Base-by-base conservation (phyloP, 2,888 invertebrate species). In the Dolichopus griseipennis region DNA sequence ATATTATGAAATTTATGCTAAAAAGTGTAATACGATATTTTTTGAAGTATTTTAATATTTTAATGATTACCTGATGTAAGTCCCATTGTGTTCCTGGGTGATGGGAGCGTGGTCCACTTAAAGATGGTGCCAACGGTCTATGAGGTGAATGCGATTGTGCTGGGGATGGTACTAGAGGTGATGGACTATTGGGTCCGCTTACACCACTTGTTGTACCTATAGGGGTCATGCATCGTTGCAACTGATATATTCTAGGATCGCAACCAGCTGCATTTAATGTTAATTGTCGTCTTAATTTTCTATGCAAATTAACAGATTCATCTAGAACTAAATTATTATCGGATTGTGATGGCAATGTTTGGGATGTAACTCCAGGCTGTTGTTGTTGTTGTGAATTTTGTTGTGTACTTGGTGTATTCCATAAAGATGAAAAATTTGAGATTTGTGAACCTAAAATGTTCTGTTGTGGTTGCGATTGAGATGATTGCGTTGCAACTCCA, bases 281-380 rank as follows among this genome's bases (percentile, higher is more conserved):
- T 65, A 92, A 82, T 77, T 93, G 92, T 7, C 93, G 84, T 72
- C 89, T 90, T 43, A 94, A 83, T 79, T 92, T 93, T 68, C 88
- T 84, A 76, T 94, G 93, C 69, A 89, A 84, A 76, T 92, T 92
- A 0, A 84, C 83, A 0, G 71, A 69, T 69, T 77, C 73, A 68
- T 80, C 81, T n/a, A 74, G 76, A 18, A 69, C 74, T 52, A 52
- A 52, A 52, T n/a, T 52, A 18, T 52, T 52, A 74, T 63, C 76
- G 71, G 4, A 64, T 18, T 65, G 21, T 64, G 61, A 66, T 65
- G 68, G 66, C n/a, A 66, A 22, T 70, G 73, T 82, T 76, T 72
- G 80, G 80, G 74, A 9, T 68, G 67, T 18, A 18, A 52, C n/a
- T 12, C 27, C 62, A 12, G 63, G 34, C 52, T 67, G 69, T 63